These are phyloP conservation scores for Solenodon paradoxus DNA, from an alignment of 2,113 vertebrate species.

Conservation along the genomic window DNA sequence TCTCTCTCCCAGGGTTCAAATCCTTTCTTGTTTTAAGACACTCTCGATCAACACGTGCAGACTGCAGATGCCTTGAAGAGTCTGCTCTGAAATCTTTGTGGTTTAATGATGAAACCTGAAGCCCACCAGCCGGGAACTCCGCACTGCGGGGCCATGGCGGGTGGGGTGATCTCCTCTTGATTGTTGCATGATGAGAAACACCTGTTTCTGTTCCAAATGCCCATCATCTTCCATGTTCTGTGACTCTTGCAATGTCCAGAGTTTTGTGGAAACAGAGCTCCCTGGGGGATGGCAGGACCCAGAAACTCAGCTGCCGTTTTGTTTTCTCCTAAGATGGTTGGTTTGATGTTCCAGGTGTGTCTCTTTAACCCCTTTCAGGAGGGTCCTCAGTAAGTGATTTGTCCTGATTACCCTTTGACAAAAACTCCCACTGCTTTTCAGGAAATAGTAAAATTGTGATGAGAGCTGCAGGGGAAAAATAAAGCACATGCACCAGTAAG, in stretches of 20 bases:
- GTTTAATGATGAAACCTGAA: too few species aligned
- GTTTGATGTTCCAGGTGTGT: rapidly evolving
- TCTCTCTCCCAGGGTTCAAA: slow-evolving; percentile 50
- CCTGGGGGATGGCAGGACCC: rapidly evolving
- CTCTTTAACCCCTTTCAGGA: rapidly evolving
- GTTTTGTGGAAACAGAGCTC: not conserved
- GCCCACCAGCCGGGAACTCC: too few species aligned
- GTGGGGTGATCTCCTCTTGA: rapidly evolving
- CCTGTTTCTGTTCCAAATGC: not conserved
- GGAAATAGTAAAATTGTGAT: not conserved
- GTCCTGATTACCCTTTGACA: not conserved
- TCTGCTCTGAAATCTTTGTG: not conserved
- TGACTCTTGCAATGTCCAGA: not conserved
- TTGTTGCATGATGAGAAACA: not conserved
- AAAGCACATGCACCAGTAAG: rapidly evolving
- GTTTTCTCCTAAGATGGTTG: rapidly evolving
- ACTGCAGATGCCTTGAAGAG: not conserved
- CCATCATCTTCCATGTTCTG: not conserved
- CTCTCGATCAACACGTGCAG: not conserved
- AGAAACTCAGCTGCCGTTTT: not conserved
- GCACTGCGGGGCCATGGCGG: too few species aligned
- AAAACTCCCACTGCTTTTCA: not conserved
- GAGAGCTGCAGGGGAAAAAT: not conserved
- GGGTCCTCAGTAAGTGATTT: not conserved
- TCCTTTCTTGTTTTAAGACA: not conserved